These are phyloP conservation scores for Siphonodentalium dalli DNA, from an alignment of 2,888 invertebrate species.

Conservation along the genomic window DNA sequence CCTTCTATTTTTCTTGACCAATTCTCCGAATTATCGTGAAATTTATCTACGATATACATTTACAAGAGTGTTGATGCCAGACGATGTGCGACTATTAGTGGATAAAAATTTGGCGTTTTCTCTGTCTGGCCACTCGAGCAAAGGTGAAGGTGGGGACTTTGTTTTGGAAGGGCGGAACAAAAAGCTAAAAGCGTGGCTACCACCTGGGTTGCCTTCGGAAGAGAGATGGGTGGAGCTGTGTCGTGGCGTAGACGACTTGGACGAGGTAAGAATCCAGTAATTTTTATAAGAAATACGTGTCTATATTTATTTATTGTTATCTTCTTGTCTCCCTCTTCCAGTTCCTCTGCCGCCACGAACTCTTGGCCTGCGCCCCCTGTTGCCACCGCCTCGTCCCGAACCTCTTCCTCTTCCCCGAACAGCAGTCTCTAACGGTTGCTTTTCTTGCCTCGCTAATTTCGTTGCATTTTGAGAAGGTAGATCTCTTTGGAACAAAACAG, in stretches of 20 bases:
- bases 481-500: too few relatives aligned
- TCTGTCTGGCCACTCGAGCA: constrained; percentile 2
- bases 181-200: constrained; percentile 9
- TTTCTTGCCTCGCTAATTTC: too few relatives aligned
- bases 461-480: too few relatives aligned
- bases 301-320: too few relatives aligned
- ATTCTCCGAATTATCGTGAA: constrained; percentile 9
- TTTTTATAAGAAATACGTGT: too few relatives aligned
- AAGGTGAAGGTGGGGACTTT: constrained; percentile 21
- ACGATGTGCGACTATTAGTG: neutral
- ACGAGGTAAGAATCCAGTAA: constrained; percentile 15
- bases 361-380: too few relatives aligned
- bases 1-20: constrained; percentile 9
- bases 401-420: too few relatives aligned
- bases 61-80: constrained; percentile 5
- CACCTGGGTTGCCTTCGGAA: constrained; percentile 11
- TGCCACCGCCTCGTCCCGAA: too few relatives aligned
- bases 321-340: too few relatives aligned
- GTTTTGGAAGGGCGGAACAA: constrained; percentile 12
- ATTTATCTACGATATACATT: constrained; percentile 6
- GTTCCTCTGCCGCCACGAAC: too few relatives aligned
- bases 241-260: constrained; percentile 12
- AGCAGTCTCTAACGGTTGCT: too few relatives aligned
- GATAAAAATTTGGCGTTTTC: constrained; percentile 9
- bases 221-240: constrained; percentile 11